Conservation (phyloP, 2,113 vertebrate genomes). For the Tychaedon coryphoeus region DNA sequence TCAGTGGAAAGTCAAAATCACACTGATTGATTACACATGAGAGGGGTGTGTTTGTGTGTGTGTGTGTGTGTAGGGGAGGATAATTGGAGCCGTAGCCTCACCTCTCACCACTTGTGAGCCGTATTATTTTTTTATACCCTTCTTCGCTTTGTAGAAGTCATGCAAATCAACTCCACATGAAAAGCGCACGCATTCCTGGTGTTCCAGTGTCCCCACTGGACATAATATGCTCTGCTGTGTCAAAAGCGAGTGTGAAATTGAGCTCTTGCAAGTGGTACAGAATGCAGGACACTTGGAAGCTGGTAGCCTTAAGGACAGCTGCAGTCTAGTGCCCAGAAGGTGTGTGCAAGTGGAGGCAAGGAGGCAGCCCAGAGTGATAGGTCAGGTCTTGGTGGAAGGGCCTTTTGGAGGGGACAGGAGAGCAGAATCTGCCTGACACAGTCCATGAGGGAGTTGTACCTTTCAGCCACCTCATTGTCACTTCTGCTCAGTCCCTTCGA, state of each 20-base stretch:
- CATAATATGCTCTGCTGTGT: neutral
- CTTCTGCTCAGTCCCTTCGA: neutral
- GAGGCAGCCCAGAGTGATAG: neutral
- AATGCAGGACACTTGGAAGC: neutral
- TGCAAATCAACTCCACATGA: neutral
- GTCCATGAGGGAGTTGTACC: neutral
- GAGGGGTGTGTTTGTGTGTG: neutral
- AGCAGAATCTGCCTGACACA: neutral
- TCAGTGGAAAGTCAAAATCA: neutral
- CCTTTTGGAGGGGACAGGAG: neutral
- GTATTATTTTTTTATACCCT: neutral
- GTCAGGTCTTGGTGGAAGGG: neutral
- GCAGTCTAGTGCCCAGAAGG: neutral
- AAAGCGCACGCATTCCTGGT: rapidly evolving
- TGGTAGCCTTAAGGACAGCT: neutral
- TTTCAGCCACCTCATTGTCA: neutral
- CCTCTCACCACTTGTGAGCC: neutral
- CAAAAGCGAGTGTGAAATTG: neutral
- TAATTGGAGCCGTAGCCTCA: neutral
- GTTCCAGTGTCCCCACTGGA: neutral
- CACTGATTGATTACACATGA: neutral
- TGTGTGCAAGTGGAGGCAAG: neutral
- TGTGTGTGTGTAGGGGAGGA: neutral
- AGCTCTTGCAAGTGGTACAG: neutral
- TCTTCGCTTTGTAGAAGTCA: neutral